These are phyloP conservation scores for Hetaerina titia DNA, from an alignment of 2,888 invertebrate species.

Conservation along the genomic window DNA sequence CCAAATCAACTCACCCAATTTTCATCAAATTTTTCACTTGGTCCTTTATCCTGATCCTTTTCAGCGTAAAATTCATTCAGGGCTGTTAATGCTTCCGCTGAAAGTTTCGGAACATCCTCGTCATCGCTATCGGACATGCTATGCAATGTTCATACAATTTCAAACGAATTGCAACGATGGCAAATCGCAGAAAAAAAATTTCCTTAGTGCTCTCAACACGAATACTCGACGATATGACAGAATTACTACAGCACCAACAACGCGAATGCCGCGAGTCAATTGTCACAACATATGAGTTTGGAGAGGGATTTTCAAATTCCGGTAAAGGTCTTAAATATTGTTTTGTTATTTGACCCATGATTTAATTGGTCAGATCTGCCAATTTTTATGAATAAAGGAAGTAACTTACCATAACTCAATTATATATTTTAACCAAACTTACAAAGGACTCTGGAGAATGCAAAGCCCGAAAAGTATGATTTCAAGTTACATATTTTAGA, in stretches of 20 bases:
- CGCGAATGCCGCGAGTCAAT: neutral
- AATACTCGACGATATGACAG: neutral
- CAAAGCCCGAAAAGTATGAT: no score
- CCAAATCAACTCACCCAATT: constrained; percentile 84
- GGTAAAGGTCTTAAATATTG: neutral
- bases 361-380: no score
- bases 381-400: no score
- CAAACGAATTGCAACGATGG: neutral
- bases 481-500: no score
- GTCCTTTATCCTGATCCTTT: constrained; percentile 80
- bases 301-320: neutral
- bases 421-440: no score
- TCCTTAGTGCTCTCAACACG: neutral
- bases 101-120: constrained; percentile 83
- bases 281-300: neutral
- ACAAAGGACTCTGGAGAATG: no score
- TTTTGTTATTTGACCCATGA: no score
- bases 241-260: neutral
- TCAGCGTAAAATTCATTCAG: constrained; percentile 89
- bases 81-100: constrained; percentile 85
- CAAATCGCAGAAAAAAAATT: neutral
- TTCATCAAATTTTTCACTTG: constrained; percentile 83
- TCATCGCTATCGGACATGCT: constrained; percentile 74
- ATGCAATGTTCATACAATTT: neutral
- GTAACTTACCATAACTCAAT: no score